Conservation (phyloP, 2,797 vertebrate genomes). For the Champsocephalus gunnari region DNA sequence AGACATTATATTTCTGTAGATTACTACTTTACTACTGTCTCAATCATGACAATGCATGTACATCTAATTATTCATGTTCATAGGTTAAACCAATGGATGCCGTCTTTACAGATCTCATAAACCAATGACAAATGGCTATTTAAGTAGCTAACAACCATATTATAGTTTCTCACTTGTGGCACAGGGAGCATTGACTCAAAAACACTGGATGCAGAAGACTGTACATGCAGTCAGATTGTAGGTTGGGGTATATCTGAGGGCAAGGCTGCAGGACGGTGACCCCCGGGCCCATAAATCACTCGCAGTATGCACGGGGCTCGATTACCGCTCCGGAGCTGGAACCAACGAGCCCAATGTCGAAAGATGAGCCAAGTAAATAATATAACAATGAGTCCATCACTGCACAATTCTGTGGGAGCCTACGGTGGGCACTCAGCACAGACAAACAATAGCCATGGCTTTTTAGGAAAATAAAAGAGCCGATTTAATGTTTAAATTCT, state of each 20-base stretch:
- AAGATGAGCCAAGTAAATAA: constrained; percentile 75
- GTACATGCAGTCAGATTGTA: constrained; percentile 18
- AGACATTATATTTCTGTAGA: too few relatives aligned
- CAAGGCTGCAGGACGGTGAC: constrained; percentile 22
- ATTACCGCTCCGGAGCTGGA: constrained; percentile 62
- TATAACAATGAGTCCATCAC: constrained; percentile 59
- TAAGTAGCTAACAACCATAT: neutral
- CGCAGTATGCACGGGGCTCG: constrained; percentile 63
- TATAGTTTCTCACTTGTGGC: neutral
- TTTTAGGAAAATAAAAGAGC: neutral
- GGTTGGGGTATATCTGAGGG: constrained; percentile 25
- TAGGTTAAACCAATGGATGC: neutral
- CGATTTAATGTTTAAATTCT: neutral
- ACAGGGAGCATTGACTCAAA: constrained; percentile 1
- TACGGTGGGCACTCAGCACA: neutral
- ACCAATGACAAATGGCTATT: neutral
- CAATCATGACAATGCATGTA: too few relatives aligned
- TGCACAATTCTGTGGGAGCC: constrained; percentile 36
- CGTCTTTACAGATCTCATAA: neutral
- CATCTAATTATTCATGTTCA: neutral
- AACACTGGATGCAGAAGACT: constrained; percentile 19
- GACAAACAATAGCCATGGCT: constrained; percentile 1
- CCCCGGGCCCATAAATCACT: constrained; percentile 68
- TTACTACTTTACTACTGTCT: too few relatives aligned
- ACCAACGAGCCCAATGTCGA: constrained; percentile 66